Base-by-base conservation (phyloP, 2,888 invertebrate species). In the Tupiocoris notatus region DNA sequence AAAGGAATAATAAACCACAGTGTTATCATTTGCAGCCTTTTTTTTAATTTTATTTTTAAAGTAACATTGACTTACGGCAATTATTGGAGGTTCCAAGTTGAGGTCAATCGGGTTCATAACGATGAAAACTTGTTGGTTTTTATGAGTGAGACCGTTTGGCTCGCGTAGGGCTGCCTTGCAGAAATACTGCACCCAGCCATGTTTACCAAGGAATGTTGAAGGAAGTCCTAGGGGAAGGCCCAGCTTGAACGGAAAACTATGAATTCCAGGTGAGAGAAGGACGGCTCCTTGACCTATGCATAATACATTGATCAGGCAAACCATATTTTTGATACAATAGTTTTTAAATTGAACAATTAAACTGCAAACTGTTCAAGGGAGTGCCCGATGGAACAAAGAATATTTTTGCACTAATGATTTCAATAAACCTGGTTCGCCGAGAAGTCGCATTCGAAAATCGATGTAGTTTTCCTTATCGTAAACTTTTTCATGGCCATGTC, bases 101-200 rank as follows among this genome's bases (percentile, higher is more conserved):
- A 96, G 86, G 84, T 96, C 95, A 80, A 96, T 95, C 2, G 96
- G 96, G 84, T 94, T 96, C 95, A 96, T 95, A 1, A 96, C 95
- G 82, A 96, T 95, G 84, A 96, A 96, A n/a, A 96, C 96, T 85
- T 96, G 96, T 84, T 96, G 95, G 84, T 96, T 96, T 84, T 96
- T 96, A 83, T 96, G 96, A 2, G 94, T 94, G 56, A 96, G 86
- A 0, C 95, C 95, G 80, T 91, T 92, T 6, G 95, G 93, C 82
- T 96, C 96, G 65, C 94, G 86, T 18, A 95, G 86, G 0, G 95
- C 95, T 20, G 95, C 93, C 84, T 95, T 95, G 83, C 95, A 96
- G 83, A 90, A 96, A 85, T 95, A 96, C 84, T 96, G 96, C 64
- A 96, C 95, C 95, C 95, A 96, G 66, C 96, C 96, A 82, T 95